Percentiles rank a stretch among this genome's conserved stretches.
phyloP scores from a whole-genome alignment of 2,888 invertebrate genomes.

The Podabrus alpinus region DNA sequence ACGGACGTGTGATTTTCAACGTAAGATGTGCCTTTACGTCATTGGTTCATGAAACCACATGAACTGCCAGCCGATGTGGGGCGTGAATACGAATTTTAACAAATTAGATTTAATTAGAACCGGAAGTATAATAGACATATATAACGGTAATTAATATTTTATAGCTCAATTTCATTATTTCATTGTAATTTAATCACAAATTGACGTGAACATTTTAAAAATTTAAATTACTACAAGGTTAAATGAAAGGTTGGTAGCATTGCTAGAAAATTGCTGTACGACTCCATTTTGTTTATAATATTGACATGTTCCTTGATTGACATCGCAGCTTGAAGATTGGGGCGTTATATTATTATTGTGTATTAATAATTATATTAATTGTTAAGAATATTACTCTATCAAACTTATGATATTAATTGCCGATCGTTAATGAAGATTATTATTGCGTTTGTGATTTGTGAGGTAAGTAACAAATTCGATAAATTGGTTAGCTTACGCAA shows the following conservation, averaged over 20 bases:
- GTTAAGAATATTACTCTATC: conserved; percentile 4
- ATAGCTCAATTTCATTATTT: background rate
- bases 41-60: background rate
- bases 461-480: conserved; percentile 1
- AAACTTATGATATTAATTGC: conserved; percentile 6
- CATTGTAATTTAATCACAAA: background rate
- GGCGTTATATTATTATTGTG: conserved; percentile 6
- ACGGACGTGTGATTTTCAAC: background rate
- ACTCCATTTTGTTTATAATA: conserved; percentile 20
- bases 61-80: background rate
- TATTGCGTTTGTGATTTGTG: conserved; percentile 4
- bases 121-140: background rate
- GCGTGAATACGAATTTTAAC: background rate
- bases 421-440: conserved; percentile 28
- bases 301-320: too few relatives aligned
- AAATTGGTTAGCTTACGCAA: conserved; percentile 11
- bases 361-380: conserved; percentile 7
- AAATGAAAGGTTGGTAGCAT: background rate
- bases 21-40: conserved; percentile 1
- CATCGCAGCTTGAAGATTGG: background rate
- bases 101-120: background rate
- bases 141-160: background rate
- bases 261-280: background rate
- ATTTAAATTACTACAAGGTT: background rate
- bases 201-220: background rate